Percentiles rank a stretch among this genome's conserved stretches.
phyloP scores from a whole-genome alignment of 2,113 vertebrate genomes.

The Lagenorhynchus albirostris region DNA sequence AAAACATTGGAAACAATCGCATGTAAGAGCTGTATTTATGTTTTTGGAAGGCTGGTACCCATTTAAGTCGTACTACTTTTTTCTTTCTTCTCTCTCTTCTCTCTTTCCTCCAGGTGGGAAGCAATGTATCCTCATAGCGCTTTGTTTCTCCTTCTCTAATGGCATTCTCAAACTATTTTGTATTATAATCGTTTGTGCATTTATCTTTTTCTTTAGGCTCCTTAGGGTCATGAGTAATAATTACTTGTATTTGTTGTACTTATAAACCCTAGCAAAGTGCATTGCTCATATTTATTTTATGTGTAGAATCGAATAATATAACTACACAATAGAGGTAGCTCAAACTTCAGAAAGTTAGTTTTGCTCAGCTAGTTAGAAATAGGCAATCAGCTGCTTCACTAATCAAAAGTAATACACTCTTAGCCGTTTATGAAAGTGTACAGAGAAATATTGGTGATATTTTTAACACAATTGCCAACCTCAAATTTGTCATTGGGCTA shows the following conservation, averaged over 20 bases:
- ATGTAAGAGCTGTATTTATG: constrained; percentile 79
- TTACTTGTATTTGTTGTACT: not conserved
- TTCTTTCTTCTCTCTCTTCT: not conserved
- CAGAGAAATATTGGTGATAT: not conserved
- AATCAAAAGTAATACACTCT: constrained; percentile 6
- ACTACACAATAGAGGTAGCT: not conserved
- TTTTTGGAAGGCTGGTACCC: not conserved
- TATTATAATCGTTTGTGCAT: constrained; percentile 7
- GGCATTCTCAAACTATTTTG: constrained; percentile 23
- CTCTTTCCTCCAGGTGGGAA: not conserved
- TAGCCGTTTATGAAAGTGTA: constrained; percentile 1
- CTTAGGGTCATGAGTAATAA: constrained; percentile 10
- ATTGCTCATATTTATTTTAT: constrained; percentile 26
- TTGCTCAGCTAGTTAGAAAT: constrained; percentile 36
- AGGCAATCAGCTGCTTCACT: not conserved
- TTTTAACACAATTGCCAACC: not conserved
- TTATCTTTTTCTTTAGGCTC: constrained; percentile 28
- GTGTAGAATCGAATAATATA: constrained; percentile 24
- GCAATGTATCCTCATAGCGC: not conserved
- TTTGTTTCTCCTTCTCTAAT: constrained; percentile 29
- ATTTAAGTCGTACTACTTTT: constrained; percentile 14
- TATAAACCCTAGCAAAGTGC: constrained; percentile 6
- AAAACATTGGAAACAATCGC: constrained; percentile 91
- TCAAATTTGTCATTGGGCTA: not conserved
- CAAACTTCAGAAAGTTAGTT: constrained; percentile 26